phyloP scores from a whole-genome alignment of 1,140 invertebrate genomes.

The Lamellibrachia luymesi region DNA sequence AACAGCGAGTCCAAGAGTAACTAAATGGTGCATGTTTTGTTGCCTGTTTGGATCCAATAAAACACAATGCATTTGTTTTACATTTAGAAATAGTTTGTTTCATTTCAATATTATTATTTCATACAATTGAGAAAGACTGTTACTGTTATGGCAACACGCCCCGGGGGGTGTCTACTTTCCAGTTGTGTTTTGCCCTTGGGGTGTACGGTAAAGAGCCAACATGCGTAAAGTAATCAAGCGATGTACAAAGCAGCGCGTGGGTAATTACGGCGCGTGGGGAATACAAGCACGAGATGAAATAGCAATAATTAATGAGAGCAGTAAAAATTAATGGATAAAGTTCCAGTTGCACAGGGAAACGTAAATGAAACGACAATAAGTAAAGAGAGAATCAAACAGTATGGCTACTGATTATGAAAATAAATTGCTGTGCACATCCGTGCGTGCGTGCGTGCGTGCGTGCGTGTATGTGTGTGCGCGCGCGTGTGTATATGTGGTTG shows the following conservation, averaged over 20 bases:
- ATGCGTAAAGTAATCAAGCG: background rate
- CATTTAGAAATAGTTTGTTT: too few relatives aligned
- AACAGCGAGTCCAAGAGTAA: too few relatives aligned
- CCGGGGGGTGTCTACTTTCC: background rate
- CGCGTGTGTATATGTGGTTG: background rate
- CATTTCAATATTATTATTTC: too few relatives aligned
- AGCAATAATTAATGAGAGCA: conserved; percentile 10
- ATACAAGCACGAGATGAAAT: conserved; percentile 3
- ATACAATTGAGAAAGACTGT: too few relatives aligned
- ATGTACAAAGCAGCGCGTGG: background rate
- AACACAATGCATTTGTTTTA: too few relatives aligned
- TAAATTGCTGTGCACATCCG: background rate
- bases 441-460: background rate
- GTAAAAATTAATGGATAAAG: background rate
- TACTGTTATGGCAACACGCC: too few relatives aligned
- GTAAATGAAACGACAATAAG: background rate
- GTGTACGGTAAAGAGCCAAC: background rate
- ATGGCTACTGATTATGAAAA: background rate
- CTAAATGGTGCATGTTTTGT: too few relatives aligned
- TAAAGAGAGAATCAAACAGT: background rate
- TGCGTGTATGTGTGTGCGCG: background rate
- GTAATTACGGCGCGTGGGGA: background rate
- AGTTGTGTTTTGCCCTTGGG: background rate
- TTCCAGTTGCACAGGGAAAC: background rate
- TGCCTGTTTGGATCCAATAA: too few relatives aligned